Conservation (phyloP, 53 echinoderm and acorn worm genomes). For the Crossaster papposus region DNA sequence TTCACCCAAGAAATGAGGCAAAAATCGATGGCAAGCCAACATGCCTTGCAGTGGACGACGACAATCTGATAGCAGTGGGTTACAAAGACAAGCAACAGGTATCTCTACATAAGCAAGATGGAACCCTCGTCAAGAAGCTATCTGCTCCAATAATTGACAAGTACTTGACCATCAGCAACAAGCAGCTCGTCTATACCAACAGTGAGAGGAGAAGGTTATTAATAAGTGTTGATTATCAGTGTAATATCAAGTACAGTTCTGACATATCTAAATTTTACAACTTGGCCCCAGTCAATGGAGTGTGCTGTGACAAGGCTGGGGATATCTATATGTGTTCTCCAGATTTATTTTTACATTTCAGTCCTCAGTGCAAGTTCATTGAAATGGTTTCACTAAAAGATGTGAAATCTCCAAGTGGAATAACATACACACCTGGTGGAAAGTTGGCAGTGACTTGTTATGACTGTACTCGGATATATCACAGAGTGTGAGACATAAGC, state of each 20-base stretch:
- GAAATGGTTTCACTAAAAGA: not conserved
- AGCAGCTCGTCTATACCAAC: slow-evolving; percentile 19
- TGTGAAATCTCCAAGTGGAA: not conserved
- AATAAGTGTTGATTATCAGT: not conserved
- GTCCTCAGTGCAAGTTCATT: not conserved
- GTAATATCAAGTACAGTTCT: not conserved
- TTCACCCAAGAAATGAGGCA: not conserved
- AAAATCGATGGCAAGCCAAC: slow-evolving; percentile 8
- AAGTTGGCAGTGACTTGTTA: not conserved
- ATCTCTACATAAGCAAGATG: slow-evolving; percentile 39
- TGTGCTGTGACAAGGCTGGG: slow-evolving; percentile 30
- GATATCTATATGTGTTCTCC: not conserved
- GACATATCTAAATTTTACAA: not conserved
- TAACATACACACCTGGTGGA: not conserved
- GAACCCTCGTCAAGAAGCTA: slow-evolving; percentile 26
- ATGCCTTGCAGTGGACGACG: slow-evolving; percentile 39
- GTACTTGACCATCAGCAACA: slow-evolving; percentile 21
- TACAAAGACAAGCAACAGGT: slow-evolving; percentile 27
- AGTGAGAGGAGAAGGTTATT: not conserved
- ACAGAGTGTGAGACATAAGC: not conserved
- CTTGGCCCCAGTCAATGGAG: not conserved
- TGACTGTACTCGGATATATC: not conserved
- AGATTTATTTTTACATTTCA: not conserved
- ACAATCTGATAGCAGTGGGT: slow-evolving; percentile 48
- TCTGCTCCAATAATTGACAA: not conserved